phyloP scores from a whole-genome alignment of 2,888 invertebrate genomes.

The Napeogenes sylphis region DNA sequence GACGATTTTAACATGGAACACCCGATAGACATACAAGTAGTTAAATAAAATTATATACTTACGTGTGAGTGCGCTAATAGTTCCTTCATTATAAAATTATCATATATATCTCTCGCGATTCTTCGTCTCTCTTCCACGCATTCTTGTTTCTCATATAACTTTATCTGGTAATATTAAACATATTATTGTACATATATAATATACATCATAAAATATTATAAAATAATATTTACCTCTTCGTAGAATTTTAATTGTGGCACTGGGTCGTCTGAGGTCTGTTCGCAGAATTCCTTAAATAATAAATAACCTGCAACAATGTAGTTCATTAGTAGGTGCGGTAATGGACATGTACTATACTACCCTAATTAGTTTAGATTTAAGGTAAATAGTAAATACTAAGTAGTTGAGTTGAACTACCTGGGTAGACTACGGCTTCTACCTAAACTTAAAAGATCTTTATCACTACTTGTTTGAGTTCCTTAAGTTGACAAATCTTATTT shows the following conservation, averaged over 20 bases:
- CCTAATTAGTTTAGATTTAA: too few relatives aligned
- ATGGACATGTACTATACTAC: too few relatives aligned
- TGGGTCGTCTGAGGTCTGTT: slow-evolving; percentile 96
- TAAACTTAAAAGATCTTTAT: too few relatives aligned
- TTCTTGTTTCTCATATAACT: slow-evolving; percentile 98
- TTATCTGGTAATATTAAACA: slow-evolving; percentile 83
- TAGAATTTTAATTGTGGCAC: slow-evolving; percentile 99
- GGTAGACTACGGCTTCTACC: too few relatives aligned
- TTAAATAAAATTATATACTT: slow-evolving; percentile 67
- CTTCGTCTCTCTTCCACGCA: slow-evolving; percentile 96
- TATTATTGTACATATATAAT: slow-evolving; percentile 2
- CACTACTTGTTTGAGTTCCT: too few relatives aligned
- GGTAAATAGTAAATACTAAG: too few relatives aligned
- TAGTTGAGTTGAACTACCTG: too few relatives aligned
- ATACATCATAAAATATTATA: not conserved
- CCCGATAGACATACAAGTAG: not conserved
- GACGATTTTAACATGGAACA: slow-evolving; percentile 33
- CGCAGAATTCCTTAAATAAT: slow-evolving; percentile 99
- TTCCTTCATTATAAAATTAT: slow-evolving; percentile 99
- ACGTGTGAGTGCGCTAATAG: slow-evolving; percentile 98
- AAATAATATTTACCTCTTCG: slow-evolving; percentile 89
- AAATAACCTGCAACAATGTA: slow-evolving; percentile 90
- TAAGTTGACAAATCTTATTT: too few relatives aligned
- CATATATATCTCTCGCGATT: slow-evolving; percentile 97
- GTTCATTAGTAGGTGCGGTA: too few relatives aligned